Base-by-base conservation (phyloP, 1,140 invertebrate species). In the Muscidifurax raptorellus region DNA sequence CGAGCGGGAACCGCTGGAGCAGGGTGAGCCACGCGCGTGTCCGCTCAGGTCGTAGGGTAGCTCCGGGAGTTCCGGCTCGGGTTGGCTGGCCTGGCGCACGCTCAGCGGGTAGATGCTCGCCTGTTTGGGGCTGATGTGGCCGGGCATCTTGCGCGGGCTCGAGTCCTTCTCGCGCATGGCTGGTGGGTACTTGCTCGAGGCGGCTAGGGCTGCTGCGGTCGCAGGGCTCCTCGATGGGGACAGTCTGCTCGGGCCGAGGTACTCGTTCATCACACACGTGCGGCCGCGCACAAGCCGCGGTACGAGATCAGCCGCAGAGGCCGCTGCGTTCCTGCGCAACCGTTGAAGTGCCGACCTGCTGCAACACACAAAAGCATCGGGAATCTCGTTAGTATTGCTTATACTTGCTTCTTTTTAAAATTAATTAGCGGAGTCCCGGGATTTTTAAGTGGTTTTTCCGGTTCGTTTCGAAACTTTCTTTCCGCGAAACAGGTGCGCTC, bases 131-230 rank as follows among this genome's bases (percentile, higher is more conserved):
- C 95, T 96, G 89, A 94, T 94, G 91, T 95, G 94, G 67, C 94
- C 94, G 44, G 94, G 93, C 96, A 96, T 96, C 92, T 96, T 96
- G 89, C 96, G 94, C 84, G 96, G 96, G 88, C 95, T 96, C 85
- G 96, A 96, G 93, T 96, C 96, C 92, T 97, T 97, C 93, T 96
- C 96, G 92, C 96, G 95, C 96, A 97, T 96, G 90, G 92, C 92
- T 93, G 91, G 90, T 80, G 91, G 90, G 85, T 92, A 92, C 82
- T 91, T 91, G 79, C 69, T 80, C 3, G 83, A 47, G 15, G 69
- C 27, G 18, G 81, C 52, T 67, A 52, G 52, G 30, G 67, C 67
- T 74, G 44, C 28, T 40, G 69, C 90, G 91, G 86, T 92, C 90
- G 89, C 90, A 90, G 85, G 90, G 88, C 88, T 90, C 88, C 66